Evolutionary conservation across 2,888 invertebrate species (phyloP).

Genomic region (Girardia tigrina): DNA sequence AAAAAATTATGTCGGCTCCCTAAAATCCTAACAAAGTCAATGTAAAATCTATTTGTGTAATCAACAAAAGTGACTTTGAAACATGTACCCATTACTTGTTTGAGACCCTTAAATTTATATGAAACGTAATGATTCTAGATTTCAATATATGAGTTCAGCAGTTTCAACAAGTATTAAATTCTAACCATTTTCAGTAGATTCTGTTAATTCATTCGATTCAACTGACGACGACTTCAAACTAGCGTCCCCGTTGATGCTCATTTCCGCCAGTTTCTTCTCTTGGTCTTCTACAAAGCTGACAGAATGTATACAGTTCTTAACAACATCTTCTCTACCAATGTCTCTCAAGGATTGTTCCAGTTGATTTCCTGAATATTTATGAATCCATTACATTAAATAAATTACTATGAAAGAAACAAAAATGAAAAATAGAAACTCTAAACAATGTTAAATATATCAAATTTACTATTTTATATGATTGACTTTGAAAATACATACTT

Average conservation of each 20-base stretch:
- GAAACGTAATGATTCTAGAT: too few species aligned
- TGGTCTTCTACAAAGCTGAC: background rate
- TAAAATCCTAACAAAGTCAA: too few species aligned
- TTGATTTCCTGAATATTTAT: background rate
- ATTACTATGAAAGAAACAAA: background rate
- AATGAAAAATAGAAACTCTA: background rate
- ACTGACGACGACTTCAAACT: background rate
- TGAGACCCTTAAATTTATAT: too few species aligned
- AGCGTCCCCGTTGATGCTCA: background rate
- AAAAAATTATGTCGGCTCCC: too few species aligned
- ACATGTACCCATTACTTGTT: too few species aligned
- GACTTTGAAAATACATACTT: too few species aligned
- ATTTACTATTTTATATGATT: too few species aligned
- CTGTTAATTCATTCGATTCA: background rate
- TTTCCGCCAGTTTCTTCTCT: background rate
- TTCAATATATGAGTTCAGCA: too few species aligned
- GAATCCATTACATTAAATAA: background rate
- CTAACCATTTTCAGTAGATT: background rate
- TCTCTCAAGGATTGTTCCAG: conserved; percentile 16
- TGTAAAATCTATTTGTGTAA: too few species aligned
- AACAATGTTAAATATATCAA: conserved; percentile 5
- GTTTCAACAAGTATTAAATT: too few species aligned
- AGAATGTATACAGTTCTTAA: background rate
- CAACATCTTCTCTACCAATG: conserved; percentile 24
- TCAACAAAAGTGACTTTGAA: too few species aligned